These are phyloP conservation scores for Lepidotrigona ventralis DNA, from an alignment of 1,140 invertebrate genomes.

Conservation along the genomic window DNA sequence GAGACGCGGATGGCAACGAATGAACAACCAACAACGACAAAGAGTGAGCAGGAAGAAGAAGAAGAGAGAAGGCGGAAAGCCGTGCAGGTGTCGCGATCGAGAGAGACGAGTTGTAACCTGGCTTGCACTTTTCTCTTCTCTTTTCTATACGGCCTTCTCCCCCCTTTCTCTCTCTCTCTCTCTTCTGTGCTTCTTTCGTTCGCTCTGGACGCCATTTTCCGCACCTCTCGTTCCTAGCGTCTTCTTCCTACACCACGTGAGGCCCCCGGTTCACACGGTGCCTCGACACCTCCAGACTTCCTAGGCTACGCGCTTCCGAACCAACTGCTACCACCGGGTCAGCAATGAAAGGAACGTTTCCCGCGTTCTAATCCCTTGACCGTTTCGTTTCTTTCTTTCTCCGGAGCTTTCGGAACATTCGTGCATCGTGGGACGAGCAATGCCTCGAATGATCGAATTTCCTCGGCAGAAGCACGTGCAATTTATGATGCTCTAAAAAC, in stretches of 20 bases:
- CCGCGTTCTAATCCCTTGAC: too few relatives aligned
- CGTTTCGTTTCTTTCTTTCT: background rate
- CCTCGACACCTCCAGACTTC: slow-evolving; percentile 36
- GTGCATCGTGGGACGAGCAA: too few relatives aligned
- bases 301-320: slow-evolving; percentile 9
- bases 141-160: background rate
- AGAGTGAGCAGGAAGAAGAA: background rate
- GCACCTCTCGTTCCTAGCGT: background rate
- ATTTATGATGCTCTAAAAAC: too few relatives aligned
- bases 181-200: background rate
- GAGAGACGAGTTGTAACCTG: slow-evolving; percentile 8
- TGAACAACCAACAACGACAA: slow-evolving; percentile 19
- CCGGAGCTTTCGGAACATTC: background rate
- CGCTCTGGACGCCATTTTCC: background rate
- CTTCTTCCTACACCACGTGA: slow-evolving; percentile 38
- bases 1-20: slow-evolving; percentile 38
- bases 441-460: too few relatives aligned
- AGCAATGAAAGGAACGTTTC: slow-evolving; percentile 15
- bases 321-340: slow-evolving; percentile 19
- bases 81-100: slow-evolving; percentile 57
- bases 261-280: slow-evolving; percentile 48
- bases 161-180: background rate
- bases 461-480: too few relatives aligned
- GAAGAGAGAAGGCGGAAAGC: slow-evolving; percentile 15
- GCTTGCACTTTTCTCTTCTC: slow-evolving; percentile 33